Evolutionary conservation across 1,140 invertebrate species (phyloP).

Genomic region (Babylonia areolata): DNA sequence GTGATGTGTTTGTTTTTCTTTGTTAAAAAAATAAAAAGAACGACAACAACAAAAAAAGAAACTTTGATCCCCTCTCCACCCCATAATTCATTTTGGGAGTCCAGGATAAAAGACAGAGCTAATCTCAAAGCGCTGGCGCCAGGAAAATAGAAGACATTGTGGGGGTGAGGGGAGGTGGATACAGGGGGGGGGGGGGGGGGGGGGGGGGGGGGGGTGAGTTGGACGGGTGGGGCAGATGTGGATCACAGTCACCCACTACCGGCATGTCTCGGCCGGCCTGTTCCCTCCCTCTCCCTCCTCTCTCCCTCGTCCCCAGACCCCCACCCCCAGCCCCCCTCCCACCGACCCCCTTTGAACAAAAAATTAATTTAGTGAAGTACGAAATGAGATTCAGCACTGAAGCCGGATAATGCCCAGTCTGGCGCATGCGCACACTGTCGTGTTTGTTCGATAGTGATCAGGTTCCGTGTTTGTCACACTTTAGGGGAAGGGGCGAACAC

Average conservation of each 20-base stretch:
- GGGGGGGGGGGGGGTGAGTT: too few species aligned
- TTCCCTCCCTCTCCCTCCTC: background rate
- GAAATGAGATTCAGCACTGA: background rate
- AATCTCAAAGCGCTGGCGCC: background rate
- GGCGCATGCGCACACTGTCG: conserved; percentile 15
- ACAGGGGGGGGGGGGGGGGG: too few species aligned
- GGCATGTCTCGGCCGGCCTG: background rate
- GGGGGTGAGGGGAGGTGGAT: too few species aligned
- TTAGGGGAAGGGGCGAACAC: background rate
- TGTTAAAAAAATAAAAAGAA: too few species aligned
- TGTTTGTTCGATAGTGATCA: background rate
- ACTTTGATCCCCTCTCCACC: too few species aligned
- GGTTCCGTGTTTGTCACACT: conserved; percentile 18
- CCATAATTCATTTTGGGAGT: background rate
- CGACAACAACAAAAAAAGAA: too few species aligned
- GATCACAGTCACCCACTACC: too few species aligned
- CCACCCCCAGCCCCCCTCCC: background rate
- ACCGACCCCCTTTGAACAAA: background rate
- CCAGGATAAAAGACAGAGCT: background rate
- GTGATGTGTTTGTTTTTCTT: too few species aligned
- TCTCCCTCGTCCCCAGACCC: background rate
- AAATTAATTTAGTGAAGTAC: background rate
- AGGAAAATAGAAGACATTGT: background rate
- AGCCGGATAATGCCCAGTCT: background rate
- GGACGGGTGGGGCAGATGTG: too few species aligned